These are phyloP conservation scores for Ormyrus rosae DNA, from an alignment of 2,888 invertebrate species.

Conservation along the genomic window DNA sequence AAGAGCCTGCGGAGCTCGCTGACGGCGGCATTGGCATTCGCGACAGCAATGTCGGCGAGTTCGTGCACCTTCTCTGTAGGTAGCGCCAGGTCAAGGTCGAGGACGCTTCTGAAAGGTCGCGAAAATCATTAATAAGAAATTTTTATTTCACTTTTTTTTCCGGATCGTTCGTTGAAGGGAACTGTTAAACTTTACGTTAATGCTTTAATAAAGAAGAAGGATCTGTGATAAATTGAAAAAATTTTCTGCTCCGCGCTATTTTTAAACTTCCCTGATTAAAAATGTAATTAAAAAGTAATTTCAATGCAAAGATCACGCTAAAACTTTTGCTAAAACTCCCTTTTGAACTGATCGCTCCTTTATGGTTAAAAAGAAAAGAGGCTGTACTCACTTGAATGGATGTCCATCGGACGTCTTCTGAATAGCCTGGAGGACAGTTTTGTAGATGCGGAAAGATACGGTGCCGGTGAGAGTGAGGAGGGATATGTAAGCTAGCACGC, in stretches of 20 bases:
- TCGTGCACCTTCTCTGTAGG: constrained; percentile 94
- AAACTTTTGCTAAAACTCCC: neutral
- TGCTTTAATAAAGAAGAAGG: no score
- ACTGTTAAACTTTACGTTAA: no score
- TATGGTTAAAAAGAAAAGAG: neutral
- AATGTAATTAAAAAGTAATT: no score
- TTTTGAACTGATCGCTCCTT: neutral
- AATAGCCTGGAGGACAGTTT: constrained; percentile 94
- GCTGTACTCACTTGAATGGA: constrained; percentile 92
- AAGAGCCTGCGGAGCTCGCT: constrained; percentile 93
- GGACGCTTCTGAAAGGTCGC: constrained; percentile 81
- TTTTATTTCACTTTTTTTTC: no score
- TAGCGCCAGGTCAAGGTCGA: constrained; percentile 91
- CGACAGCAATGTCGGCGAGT: constrained; percentile 90
- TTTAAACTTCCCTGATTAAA: no score
- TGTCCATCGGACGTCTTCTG: constrained; percentile 98
- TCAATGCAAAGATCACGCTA: neutral
- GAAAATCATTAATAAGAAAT: constrained; percentile 6
- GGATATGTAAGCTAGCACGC: constrained; percentile 94
- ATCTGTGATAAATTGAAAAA: no score
- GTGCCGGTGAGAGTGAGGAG: constrained; percentile 91
- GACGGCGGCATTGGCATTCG: constrained; percentile 89
- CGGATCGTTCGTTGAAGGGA: no score
- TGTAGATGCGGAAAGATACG: constrained; percentile 96
- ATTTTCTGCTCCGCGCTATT: no score